Evolutionary conservation across 30 jellyfish, hydroid and myxozoan genomes (phyloP).

Genomic region (Aurelia aurita complex sp. Pacific): DNA sequence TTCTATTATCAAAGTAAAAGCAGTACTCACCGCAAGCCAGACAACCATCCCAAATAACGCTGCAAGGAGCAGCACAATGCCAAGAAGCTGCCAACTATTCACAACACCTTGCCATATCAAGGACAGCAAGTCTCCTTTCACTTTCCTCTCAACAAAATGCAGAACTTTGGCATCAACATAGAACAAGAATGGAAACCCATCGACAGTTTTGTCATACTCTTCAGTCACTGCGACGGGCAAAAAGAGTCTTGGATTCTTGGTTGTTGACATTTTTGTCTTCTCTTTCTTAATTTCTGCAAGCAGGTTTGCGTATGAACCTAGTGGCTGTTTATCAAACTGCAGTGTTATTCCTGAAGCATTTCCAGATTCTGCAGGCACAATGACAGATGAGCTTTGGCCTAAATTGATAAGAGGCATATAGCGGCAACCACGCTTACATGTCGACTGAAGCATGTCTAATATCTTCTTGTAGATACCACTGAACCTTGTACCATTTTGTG

Average conservation of each 20-base stretch:
- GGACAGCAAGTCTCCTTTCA: constrained; percentile 19
- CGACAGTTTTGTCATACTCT: not conserved
- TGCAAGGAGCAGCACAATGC: constrained; percentile 27
- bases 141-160: constrained; percentile 25
- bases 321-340: no score
- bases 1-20: no score
- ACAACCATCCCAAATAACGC: constrained; percentile 27
- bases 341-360: not conserved
- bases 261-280: no score
- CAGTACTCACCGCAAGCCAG: constrained; percentile 30
- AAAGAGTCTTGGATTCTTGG: constrained; percentile 16
- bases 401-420: not conserved
- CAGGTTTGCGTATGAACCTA: no score
- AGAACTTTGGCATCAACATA: constrained; percentile 11
- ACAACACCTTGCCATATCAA: constrained; percentile 30
- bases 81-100: constrained; percentile 34
- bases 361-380: not conserved
- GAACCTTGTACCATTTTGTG: constrained; percentile 15
- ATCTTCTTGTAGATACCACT: constrained; percentile 11
- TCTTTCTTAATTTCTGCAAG: no score
- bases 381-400: not conserved
- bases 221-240: constrained; percentile 45
- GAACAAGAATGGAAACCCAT: constrained; percentile 50
- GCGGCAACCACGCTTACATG: constrained; percentile 21
- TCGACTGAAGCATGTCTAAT: constrained; percentile 13